phyloP scores from a whole-genome alignment of 2,113 vertebrate genomes.

The Ia io region DNA sequence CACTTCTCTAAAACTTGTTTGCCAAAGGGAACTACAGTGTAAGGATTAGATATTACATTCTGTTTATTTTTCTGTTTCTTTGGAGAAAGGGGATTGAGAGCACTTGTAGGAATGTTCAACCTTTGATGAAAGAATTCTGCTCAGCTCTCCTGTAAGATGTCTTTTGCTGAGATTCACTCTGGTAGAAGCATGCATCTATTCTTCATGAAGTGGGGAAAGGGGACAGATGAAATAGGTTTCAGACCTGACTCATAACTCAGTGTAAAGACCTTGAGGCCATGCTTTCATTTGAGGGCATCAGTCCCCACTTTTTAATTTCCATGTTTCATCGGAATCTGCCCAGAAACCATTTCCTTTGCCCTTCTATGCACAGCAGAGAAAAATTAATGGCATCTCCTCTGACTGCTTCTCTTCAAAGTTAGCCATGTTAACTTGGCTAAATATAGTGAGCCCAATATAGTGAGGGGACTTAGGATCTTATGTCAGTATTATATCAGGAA shows the following conservation, averaged over 20 bases:
- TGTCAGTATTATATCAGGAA: not conserved
- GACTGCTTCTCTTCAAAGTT: not conserved
- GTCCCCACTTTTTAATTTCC: not conserved
- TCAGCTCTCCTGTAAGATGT: not conserved
- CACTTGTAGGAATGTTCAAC: not conserved
- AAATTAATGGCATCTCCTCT: not conserved
- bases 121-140: slow-evolving; percentile 11
- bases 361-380: not conserved
- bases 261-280: not conserved
- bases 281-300: not conserved
- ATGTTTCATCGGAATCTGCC: not conserved
- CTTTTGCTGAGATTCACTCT: not conserved
- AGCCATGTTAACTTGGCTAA: not conserved
- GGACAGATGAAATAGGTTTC: not conserved
- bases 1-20: not conserved
- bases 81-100: not conserved
- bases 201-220: not conserved
- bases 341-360: not conserved
- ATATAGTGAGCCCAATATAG: too few relatives aligned
- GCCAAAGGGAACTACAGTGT: not conserved
- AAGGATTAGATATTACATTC: not conserved
- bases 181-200: not conserved
- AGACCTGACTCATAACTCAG: not conserved
- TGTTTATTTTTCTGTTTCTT: not conserved
- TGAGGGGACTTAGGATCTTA: not conserved